Base-by-base conservation (phyloP, 2,113 vertebrate species). In the Rhegmatorhina hoffmannsi region DNA sequence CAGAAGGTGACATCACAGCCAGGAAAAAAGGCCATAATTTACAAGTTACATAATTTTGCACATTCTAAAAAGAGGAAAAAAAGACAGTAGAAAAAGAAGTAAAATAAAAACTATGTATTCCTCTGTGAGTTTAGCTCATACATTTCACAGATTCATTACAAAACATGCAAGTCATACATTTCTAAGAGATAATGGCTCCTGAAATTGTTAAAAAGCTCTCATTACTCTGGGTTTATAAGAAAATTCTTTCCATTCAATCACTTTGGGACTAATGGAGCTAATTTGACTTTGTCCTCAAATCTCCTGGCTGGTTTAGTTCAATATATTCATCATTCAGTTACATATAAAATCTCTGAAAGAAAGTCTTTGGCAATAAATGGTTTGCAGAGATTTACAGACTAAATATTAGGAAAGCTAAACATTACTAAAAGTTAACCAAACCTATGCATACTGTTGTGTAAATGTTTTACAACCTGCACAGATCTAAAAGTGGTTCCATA, bases 241-340 rank as follows among this genome's bases (percentile, higher is more conserved):
- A 89, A 88, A 36, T 81, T 77, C 25, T 88, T 91, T 83, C 78
- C 82, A 17, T 85, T 90, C 78, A 81, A 47, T 90, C 68, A 92
- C 43, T 86, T 31, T 68, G 52, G 29, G 26, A 90, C 83, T 95
- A 90, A 89, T 69, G 38, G 83, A 92, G 56, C n/a, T 90, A 66
- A 93, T 96, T 87, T 18, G 28, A 55, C 43, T 94, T 91, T 78
- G 60, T 77, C 64, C 76, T 86, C 73, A 92, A 90, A 88, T 86
- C 28, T 70, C 86, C 63, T 63, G 43, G 20, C 23, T 90, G 28
- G 13, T 85, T 84, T 96, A 92, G 90, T 94, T 96, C 72, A 92
- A 84, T 86, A 31, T 52, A 88, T 85, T 93, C 26, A 83, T 92
- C 43, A 86, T 67, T 80, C 50, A 75, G 21, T 47, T 70, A 50